Conservation (phyloP, 2,113 vertebrate species). For the Gymnocephalus cernua region DNA sequence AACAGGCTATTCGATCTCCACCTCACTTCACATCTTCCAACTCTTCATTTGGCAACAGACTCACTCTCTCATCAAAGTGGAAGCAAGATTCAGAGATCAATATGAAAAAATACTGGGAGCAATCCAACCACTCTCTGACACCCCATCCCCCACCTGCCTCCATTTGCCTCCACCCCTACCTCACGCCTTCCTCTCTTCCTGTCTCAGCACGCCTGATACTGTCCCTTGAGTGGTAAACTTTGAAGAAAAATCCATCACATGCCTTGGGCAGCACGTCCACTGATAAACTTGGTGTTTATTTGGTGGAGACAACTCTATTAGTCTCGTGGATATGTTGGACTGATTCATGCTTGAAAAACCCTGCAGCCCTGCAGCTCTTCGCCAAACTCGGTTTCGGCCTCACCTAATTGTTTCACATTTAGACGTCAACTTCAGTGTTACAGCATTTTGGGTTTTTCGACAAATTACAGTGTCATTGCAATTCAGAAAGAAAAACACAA, state of each 20-base stretch:
- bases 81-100: slow-evolving; percentile 39
- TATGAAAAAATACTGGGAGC: slow-evolving; percentile 51
- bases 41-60: background rate
- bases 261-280: background rate
- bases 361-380: slow-evolving; percentile 1
- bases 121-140: slow-evolving; percentile 2
- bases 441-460: too few species aligned
- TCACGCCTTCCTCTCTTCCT: slow-evolving; percentile 1
- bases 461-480: too few species aligned
- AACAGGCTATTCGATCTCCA: background rate
- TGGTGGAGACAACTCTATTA: slow-evolving; percentile 29
- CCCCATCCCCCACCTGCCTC: background rate
- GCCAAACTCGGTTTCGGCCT: background rate
- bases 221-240: slow-evolving; percentile 35
- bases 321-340: slow-evolving; percentile 14
- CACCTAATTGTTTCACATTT: slow-evolving; percentile 51
- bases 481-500: too few species aligned
- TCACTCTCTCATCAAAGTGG: slow-evolving; percentile 27
- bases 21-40: background rate
- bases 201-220: background rate
- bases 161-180: background rate
- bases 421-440: slow-evolving; percentile 14
- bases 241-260: slow-evolving; percentile 42
- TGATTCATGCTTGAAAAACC: slow-evolving; percentile 17
- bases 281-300: slow-evolving; percentile 25